A percentile compares a stretch with the other conserved stretches of the same genome.
Conservation (phyloP, 2,888 invertebrate species). For the Acleris holmiana region DNA sequence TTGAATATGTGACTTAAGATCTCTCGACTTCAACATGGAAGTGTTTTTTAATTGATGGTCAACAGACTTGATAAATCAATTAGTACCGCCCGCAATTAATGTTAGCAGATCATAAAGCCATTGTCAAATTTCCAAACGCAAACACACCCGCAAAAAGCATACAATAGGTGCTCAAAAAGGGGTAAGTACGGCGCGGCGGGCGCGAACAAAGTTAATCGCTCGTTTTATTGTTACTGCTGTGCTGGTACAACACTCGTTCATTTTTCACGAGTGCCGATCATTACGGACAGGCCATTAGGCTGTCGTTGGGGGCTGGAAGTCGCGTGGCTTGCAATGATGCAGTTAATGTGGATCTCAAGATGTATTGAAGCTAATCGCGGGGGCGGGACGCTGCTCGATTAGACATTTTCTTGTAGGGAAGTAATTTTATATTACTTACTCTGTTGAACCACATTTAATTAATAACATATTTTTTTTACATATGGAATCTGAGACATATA, state of each 20-base stretch:
- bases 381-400: constrained; percentile 10
- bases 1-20: too few relatives aligned
- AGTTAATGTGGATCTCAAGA: constrained; percentile 40
- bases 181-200: constrained; percentile 36
- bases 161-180: constrained; percentile 30
- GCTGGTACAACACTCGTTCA: constrained; percentile 42
- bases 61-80: not conserved
- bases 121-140: constrained; percentile 16
- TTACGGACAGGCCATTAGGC: constrained; percentile 47
- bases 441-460: too few relatives aligned
- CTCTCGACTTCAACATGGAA: too few relatives aligned
- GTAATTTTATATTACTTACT: too few relatives aligned
- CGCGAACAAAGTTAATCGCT: constrained; percentile 63
- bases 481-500: too few relatives aligned
- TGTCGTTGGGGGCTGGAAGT: too few relatives aligned
- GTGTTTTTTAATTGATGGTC: not conserved
- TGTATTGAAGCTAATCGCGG: constrained; percentile 23
- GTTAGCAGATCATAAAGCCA: constrained; percentile 1
- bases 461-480: too few relatives aligned
- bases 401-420: not conserved
- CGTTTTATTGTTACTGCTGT: constrained; percentile 72
- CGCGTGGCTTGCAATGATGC: constrained; percentile 20
- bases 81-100: not conserved
- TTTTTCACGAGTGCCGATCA: constrained; percentile 69
- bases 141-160: constrained; percentile 23